Percentiles rank a stretch among this genome's conserved stretches.
Evolutionary conservation across 2,113 vertebrate species (phyloP).

Genomic region (Malurus melanocephalus): DNA sequence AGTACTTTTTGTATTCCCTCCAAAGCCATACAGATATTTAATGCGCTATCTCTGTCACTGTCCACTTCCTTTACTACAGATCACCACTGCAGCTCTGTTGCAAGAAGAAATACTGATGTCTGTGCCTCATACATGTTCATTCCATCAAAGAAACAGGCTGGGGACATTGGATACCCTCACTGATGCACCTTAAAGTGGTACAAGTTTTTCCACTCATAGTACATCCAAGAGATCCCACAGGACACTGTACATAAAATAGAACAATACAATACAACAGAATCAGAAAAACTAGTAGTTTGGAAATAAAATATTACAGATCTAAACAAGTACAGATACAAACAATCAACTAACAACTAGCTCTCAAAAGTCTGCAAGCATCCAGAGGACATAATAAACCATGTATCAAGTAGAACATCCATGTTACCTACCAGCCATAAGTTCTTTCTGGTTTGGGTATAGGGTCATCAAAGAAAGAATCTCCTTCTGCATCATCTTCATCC

Average conservation of each 20-base stretch:
- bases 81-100: background rate
- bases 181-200: background rate
- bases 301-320: background rate
- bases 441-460: slow-evolving; percentile 87
- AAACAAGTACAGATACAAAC: background rate
- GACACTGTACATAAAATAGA: background rate
- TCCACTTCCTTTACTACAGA: background rate
- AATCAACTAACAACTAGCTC: background rate
- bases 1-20: background rate
- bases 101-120: background rate
- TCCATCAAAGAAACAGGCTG: background rate
- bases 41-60: background rate
- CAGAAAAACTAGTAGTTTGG: background rate
- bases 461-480: slow-evolving; percentile 95
- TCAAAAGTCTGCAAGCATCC: background rate
- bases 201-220: background rate
- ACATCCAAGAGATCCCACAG: background rate
- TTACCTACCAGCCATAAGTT: slow-evolving; percentile 82
- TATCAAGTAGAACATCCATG: background rate
- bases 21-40: background rate
- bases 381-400: background rate
- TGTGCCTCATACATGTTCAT: background rate
- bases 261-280: background rate
- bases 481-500: slow-evolving; percentile 77
- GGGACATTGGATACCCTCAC: background rate